phyloP scores from a whole-genome alignment of 2,797 vertebrate species.

The Hydrocynus forskahlii region DNA sequence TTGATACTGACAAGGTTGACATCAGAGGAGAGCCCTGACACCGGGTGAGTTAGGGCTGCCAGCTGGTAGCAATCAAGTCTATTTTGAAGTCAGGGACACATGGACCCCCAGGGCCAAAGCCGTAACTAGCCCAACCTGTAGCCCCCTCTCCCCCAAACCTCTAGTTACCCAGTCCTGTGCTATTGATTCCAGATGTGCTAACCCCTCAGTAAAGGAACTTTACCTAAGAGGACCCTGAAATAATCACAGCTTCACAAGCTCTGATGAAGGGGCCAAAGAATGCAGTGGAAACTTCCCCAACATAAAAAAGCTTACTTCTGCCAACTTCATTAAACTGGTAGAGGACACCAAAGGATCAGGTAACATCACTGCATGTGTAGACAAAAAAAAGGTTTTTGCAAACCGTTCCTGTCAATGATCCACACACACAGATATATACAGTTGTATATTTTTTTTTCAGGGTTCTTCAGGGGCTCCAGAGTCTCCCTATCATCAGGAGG shows the following conservation, averaged over 20 bases:
- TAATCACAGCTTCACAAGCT: constrained; percentile 61
- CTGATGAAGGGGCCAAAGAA: constrained; percentile 46
- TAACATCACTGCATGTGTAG: constrained; percentile 2
- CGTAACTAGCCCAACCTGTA: constrained; percentile 74
- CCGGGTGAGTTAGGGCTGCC: constrained; percentile 83
- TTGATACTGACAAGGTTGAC: constrained; percentile 86
- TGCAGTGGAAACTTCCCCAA: constrained; percentile 55
- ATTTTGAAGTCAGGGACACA: constrained; percentile 88
- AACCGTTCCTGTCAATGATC: background rate
- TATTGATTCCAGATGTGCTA: constrained; percentile 85
- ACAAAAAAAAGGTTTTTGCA: background rate
- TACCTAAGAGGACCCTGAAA: constrained; percentile 76
- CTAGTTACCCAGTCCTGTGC: constrained; percentile 73
- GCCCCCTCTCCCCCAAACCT: constrained; percentile 66
- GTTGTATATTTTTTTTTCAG: no score
- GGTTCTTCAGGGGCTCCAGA: no score
- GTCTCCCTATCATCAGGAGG: no score
- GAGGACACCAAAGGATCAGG: constrained; percentile 36
- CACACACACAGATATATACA: no score
- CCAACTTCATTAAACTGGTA: constrained; percentile 37
- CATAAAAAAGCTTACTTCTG: constrained; percentile 44
- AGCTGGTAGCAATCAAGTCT: constrained; percentile 87
- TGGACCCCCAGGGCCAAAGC: constrained; percentile 83
- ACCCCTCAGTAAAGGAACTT: constrained; percentile 64
- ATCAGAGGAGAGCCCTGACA: constrained; percentile 84